Conservation (phyloP, 2,113 vertebrate species). For the Neodontobutis hainanensis region DNA sequence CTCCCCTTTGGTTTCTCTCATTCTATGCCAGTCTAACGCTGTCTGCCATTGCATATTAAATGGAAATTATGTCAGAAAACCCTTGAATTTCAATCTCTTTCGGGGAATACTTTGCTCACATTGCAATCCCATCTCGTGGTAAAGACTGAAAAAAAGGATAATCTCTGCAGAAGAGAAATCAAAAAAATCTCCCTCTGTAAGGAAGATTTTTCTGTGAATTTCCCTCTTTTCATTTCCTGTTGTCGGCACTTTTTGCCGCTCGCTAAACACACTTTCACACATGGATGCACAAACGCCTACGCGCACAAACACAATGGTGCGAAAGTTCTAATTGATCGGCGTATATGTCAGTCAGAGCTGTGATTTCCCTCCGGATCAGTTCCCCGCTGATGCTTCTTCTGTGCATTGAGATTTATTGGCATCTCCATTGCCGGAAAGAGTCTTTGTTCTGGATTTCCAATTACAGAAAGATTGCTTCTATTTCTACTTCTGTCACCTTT, state of each 20-base stretch:
- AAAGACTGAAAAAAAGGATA: background rate
- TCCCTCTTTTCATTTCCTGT: constrained; percentile 36
- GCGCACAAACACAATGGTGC: constrained; percentile 14
- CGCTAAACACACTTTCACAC: constrained; percentile 13
- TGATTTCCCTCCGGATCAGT: constrained; percentile 46
- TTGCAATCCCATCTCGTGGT: constrained; percentile 43
- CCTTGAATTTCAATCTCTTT: constrained; percentile 42
- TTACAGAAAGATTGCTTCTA: constrained; percentile 10
- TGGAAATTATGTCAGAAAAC: constrained; percentile 36
- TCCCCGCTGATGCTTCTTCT: constrained; percentile 22
- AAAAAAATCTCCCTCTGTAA: constrained; percentile 23
- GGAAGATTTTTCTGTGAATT: constrained; percentile 23
- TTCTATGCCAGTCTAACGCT: background rate
- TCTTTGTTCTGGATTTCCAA: constrained; percentile 30
- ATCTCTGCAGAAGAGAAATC: constrained; percentile 1
- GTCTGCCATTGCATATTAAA: constrained; percentile 33
- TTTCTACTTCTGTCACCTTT: constrained; percentile 12
- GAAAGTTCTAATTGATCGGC: constrained; percentile 32
- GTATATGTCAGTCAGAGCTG: constrained; percentile 30
- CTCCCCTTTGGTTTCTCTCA: background rate
- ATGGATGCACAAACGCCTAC: background rate
- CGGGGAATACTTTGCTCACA: constrained; percentile 23
- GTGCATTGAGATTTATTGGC: constrained; percentile 11
- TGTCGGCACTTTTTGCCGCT: constrained; percentile 20
- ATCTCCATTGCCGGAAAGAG: background rate